Evolutionary conservation across 2,113 vertebrate species (phyloP), one percentile per base, ranked within the genome.

Genomic region (Notarius lentiginosus): DNA sequence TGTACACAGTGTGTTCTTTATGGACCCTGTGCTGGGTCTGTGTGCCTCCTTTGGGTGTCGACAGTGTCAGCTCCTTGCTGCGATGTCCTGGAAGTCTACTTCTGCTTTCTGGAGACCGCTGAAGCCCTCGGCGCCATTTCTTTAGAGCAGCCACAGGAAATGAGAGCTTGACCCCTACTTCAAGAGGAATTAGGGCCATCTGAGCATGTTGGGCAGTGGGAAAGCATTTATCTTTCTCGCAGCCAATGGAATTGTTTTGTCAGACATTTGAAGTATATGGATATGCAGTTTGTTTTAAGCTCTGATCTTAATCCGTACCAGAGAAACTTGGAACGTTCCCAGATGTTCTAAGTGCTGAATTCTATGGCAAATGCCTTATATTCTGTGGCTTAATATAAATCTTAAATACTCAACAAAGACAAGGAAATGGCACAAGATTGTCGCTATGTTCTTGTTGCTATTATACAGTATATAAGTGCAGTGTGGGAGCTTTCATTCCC

Each of bases 101-200:
- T 41, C 6, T 30, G 41, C 34, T 89, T 87, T 84, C 86, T 49
- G 49, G 82, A 89, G 88, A 87, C 22, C 20, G 55, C 63, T 76
- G 86, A 86, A 86, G 79, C 89, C 87, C 93, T 90, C 80, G 92
- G 91, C 91, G 92, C 90, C 91, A 93, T 93, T 91, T 84, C 86
- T 87, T 68, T 88, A 34, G 76, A 89, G 90, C 93, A 88, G 89
- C 87, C 89, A 95, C 94, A 95, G 95, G 94, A 96, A 96, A 95
- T 95, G 94, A 95, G 93, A 93, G 91, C 92, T 93, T 95, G 91
- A 92, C 91, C 91, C 90, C 83, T 87, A 70, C 86, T 88, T 89
- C 85, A 87, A 83, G 73, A 85, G 88, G 83, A 90, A 91, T 90
- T 87, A 89, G 88, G 85, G 88, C 90, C 79, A 88, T 90, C 90